Percentiles rank a stretch among this genome's conserved stretches.
These are phyloP conservation scores for Eucidaris tribuloides DNA, from an alignment of 35 echinoderm and acorn worm species.

Conservation along the genomic window DNA sequence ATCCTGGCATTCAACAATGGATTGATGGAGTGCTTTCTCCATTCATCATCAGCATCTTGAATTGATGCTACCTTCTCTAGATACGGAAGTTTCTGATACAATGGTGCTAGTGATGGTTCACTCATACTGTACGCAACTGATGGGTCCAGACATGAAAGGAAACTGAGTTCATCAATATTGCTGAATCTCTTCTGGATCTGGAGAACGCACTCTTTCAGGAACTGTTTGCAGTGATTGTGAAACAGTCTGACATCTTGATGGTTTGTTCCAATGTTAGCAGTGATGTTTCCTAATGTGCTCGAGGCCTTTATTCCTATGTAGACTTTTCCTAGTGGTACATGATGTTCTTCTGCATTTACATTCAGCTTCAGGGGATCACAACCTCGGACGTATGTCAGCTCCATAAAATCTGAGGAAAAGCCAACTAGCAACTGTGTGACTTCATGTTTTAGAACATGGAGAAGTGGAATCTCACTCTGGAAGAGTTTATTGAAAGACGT, in stretches of 20 bases:
- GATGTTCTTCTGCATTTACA: background rate
- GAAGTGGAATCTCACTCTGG: background rate
- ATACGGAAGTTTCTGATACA: constrained; percentile 8
- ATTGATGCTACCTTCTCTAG: constrained; percentile 3
- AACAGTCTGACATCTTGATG: constrained; percentile 11
- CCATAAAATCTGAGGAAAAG: constrained; percentile 17
- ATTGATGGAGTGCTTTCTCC: constrained; percentile 15
- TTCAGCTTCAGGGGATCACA: background rate
- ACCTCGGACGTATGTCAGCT: background rate
- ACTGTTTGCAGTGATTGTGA: background rate
- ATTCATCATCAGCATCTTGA: constrained; percentile 18
- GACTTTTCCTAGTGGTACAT: background rate
- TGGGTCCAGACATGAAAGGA: constrained; percentile 26
- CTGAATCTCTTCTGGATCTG: background rate
- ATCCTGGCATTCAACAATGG: background rate
- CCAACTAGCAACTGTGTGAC: background rate
- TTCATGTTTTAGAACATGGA: constrained; percentile 1
- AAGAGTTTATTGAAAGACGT: background rate
- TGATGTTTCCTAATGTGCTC: background rate
- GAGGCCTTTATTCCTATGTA: background rate
- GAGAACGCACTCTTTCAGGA: background rate
- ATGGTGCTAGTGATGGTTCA: constrained; percentile 3
- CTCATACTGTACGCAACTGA: constrained; percentile 14
- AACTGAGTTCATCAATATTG: constrained; percentile 20
- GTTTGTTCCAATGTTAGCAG: background rate